These are phyloP conservation scores for Hypercompe scribonia DNA, from an alignment of 2,888 invertebrate genomes.

Conservation along the genomic window DNA sequence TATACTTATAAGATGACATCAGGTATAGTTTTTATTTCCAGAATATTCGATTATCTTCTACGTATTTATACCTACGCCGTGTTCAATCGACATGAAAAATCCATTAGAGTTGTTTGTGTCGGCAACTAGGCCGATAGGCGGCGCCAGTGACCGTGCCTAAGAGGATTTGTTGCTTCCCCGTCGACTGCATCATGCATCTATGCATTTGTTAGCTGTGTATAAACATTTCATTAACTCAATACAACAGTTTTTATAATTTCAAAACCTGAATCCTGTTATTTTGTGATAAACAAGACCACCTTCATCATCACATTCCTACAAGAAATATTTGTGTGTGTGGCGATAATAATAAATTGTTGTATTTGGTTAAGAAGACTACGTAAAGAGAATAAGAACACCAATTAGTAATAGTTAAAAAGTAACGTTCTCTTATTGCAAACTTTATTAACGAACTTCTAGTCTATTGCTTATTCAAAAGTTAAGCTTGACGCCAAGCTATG, in stretches of 20 bases:
- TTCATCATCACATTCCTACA: neutral
- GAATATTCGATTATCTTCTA: slow-evolving; percentile 68
- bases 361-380: neutral
- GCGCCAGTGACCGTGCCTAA: slow-evolving; percentile 82
- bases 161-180: slow-evolving; percentile 80
- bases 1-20: slow-evolving; percentile 9
- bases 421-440: no score
- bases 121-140: slow-evolving; percentile 70
- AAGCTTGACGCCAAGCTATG: neutral
- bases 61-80: slow-evolving; percentile 68
- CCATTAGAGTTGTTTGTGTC: slow-evolving; percentile 82
- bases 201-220: slow-evolving; percentile 52
- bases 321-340: no score
- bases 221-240: slow-evolving; percentile 40
- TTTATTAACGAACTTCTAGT: no score
- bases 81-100: slow-evolving; percentile 85
- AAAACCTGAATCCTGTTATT: slow-evolving; percentile 23
- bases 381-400: neutral
- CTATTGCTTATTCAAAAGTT: neutral
- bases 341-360: neutral
- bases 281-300: neutral
- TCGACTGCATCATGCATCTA: slow-evolving; percentile 57
- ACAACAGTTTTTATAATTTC: slow-evolving; percentile 23
- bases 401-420: neutral
- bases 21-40: slow-evolving; percentile 43